A percentile compares a stretch with the other conserved stretches of the same genome.
phyloP scores from a whole-genome alignment of 2,797 vertebrate genomes.

The Characodon lateralis region DNA sequence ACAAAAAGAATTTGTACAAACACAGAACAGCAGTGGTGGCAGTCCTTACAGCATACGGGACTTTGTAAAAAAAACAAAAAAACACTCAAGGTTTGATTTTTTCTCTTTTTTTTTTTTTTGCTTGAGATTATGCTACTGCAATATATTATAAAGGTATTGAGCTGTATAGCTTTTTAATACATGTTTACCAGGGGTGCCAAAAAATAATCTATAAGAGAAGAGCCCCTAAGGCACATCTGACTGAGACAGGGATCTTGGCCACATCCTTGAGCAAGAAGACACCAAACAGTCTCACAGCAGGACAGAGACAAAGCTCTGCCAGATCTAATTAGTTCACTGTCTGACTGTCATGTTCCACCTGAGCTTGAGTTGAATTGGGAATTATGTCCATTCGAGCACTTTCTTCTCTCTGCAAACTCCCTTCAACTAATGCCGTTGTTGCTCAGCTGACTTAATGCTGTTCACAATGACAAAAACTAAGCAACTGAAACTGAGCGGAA shows the following conservation, averaged over 20 bases:
- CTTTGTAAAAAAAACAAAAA: too few species aligned
- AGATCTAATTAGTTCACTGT: slow-evolving; percentile 9
- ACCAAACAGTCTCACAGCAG: slow-evolving; percentile 24
- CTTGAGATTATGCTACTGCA: too few species aligned
- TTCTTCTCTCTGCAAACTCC: not conserved
- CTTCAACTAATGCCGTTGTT: not conserved
- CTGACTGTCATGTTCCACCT: slow-evolving; percentile 19
- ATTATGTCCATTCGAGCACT: not conserved
- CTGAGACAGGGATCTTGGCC: slow-evolving; percentile 1
- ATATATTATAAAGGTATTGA: too few species aligned
- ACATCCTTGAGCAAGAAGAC: slow-evolving; percentile 8
- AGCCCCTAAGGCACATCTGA: not conserved
- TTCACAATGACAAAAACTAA: not conserved
- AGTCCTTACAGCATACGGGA: too few species aligned
- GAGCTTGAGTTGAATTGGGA: not conserved
- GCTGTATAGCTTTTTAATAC: not conserved
- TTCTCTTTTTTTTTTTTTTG: too few species aligned
- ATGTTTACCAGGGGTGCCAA: not conserved
- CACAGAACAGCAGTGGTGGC: too few species aligned
- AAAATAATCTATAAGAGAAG: not conserved
- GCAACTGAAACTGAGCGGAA: not conserved
- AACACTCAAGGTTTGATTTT: too few species aligned
- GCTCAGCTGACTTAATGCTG: not conserved
- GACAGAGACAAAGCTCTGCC: slow-evolving; percentile 3
- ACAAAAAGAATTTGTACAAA: too few species aligned